These are phyloP conservation scores for Cyclargus thomasi DNA, from an alignment of 1,140 invertebrate species.

Conservation along the genomic window DNA sequence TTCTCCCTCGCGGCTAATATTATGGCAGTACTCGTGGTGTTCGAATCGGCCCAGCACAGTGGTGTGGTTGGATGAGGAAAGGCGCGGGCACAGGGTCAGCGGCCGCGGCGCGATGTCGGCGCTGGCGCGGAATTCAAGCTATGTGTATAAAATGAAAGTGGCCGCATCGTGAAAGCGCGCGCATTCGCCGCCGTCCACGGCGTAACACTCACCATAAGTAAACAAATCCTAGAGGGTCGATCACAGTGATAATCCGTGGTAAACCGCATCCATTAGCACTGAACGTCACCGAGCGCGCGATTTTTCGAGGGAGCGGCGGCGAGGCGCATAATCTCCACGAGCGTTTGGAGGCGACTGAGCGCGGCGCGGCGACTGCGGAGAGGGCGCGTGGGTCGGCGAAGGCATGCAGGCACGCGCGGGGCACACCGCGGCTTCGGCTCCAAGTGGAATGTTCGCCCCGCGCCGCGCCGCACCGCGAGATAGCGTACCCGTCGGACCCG, in stretches of 20 bases:
- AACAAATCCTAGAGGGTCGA: slow-evolving; percentile 53
- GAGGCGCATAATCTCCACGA: slow-evolving; percentile 47
- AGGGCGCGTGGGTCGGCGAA: slow-evolving; percentile 66
- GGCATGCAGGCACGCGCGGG: slow-evolving; percentile 69
- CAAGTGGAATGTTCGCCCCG: slow-evolving; percentile 40
- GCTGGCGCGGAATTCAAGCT: slow-evolving; percentile 68
- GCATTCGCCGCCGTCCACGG: slow-evolving; percentile 46
- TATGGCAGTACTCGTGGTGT: slow-evolving; percentile 5
- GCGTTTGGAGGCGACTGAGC: slow-evolving; percentile 58
- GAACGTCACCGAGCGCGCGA: slow-evolving; percentile 59
- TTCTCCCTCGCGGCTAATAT: neutral
- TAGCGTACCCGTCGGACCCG: slow-evolving; percentile 56
- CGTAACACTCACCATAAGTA: slow-evolving; percentile 65
- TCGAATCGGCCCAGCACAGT: slow-evolving; percentile 30
- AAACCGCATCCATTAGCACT: slow-evolving; percentile 68
- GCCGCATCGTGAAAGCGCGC: slow-evolving; percentile 72
- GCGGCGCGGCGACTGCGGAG: slow-evolving; percentile 36
- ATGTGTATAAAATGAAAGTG: slow-evolving; percentile 74
- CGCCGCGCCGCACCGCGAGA: slow-evolving; percentile 59
- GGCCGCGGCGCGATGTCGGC: slow-evolving; percentile 62
- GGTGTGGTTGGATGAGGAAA: slow-evolving; percentile 50
- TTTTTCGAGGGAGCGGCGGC: slow-evolving; percentile 38
- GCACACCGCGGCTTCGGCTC: slow-evolving; percentile 58
- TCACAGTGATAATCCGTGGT: slow-evolving; percentile 45
- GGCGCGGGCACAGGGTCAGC: slow-evolving; percentile 67